These are phyloP conservation scores for Lucinisca nassula DNA, from an alignment of 2,888 invertebrate species.

Conservation along the genomic window DNA sequence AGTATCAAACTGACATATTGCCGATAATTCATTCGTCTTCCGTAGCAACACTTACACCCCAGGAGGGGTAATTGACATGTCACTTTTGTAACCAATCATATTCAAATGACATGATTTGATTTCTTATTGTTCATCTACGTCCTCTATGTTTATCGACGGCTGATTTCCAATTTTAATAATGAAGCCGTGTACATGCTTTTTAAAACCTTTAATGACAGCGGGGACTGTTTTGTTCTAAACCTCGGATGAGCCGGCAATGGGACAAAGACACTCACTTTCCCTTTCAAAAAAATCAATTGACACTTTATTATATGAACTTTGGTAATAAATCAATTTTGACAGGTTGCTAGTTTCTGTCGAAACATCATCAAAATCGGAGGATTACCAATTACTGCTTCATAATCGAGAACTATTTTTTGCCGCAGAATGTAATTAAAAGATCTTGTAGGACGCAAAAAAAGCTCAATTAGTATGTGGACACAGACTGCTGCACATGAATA, in stretches of 20 bases:
- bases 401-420: constrained; percentile 1
- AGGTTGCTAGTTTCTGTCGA: constrained; percentile 4
- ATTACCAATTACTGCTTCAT: not conserved
- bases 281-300: not conserved
- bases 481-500: not conserved
- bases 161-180: not conserved
- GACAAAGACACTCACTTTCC: constrained; percentile 2
- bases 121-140: not conserved
- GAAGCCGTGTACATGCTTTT: not conserved
- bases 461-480: not conserved
- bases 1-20: not conserved
- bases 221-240: not conserved
- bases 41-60: not conserved
- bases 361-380: not conserved
- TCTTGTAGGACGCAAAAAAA: not conserved
- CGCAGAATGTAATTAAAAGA: not conserved
- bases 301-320: not conserved
- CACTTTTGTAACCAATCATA: not conserved
- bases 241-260: not conserved
- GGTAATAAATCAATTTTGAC: constrained; percentile 16
- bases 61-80: not conserved
- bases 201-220: not conserved
- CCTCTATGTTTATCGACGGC: not conserved
- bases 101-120: not conserved
- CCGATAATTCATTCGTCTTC: not conserved